Evolutionary conservation across 2,797 vertebrate species (phyloP).

Genomic region (Dermochelys coriacea): DNA sequence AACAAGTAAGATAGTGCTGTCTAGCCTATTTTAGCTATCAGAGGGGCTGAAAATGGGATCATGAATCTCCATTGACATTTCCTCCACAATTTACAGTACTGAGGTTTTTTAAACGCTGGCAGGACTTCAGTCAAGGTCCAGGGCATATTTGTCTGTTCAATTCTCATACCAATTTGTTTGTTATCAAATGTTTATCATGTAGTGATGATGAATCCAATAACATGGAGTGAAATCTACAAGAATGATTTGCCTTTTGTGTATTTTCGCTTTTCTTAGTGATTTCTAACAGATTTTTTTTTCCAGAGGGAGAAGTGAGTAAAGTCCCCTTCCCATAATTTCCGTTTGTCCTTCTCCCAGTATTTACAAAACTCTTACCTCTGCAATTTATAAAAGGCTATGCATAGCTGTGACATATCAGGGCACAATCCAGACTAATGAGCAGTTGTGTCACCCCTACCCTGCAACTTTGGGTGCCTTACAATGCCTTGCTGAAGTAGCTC

Average conservation of each 20-base stretch:
- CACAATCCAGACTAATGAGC: not conserved
- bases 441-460: not conserved
- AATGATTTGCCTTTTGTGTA: not conserved
- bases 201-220: slow-evolving; percentile 26
- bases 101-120: slow-evolving; percentile 34
- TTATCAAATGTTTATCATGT: slow-evolving; percentile 40
- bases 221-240: slow-evolving; percentile 5
- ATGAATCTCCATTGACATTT: slow-evolving; percentile 31
- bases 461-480: not conserved
- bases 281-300: not conserved
- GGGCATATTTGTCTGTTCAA: slow-evolving; percentile 53
- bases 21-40: not conserved
- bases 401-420: not conserved
- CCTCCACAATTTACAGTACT: slow-evolving; percentile 27
- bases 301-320: not conserved
- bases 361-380: not conserved
- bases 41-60: not conserved
- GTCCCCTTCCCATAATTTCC: not conserved
- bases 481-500: not conserved
- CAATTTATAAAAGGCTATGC: not conserved
- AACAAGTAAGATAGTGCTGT: slow-evolving; percentile 1
- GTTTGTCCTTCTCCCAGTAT: not conserved
- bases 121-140: not conserved
- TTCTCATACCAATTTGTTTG: slow-evolving; percentile 50
- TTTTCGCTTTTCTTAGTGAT: not conserved